Conservation (phyloP, 2,888 invertebrate species). For the Neoaliturus tenellus region DNA sequence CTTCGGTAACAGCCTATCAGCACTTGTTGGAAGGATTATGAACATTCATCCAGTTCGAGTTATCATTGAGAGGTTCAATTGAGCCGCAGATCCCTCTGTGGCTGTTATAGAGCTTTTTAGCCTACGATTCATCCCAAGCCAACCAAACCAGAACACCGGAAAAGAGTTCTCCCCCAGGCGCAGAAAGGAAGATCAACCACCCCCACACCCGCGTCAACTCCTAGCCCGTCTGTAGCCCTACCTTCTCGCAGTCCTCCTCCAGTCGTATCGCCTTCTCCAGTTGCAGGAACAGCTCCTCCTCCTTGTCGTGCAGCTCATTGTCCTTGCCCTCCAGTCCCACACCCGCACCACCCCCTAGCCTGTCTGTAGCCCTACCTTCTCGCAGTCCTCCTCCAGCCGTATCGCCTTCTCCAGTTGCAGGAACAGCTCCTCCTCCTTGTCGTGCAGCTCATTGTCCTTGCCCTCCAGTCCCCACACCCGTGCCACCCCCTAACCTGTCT, state of each 20-base stretch:
- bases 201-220: conserved; percentile 74
- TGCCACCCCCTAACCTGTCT: conserved; percentile 74
- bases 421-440: conserved; percentile 79
- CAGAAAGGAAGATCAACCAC: no score
- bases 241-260: conserved; percentile 77
- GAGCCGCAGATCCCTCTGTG: no score
- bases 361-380: no score
- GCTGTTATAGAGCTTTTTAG: no score
- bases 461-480: conserved; percentile 75
- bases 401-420: conserved; percentile 77
- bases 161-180: no score
- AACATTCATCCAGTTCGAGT: no score
- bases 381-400: conserved; percentile 77
- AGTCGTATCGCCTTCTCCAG: conserved; percentile 77
- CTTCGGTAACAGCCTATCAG: no score
- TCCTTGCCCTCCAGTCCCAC: conserved; percentile 77
- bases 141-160: no score
- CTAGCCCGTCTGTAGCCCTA: conserved; percentile 76
- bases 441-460: conserved; percentile 75
- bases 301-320: conserved; percentile 76
- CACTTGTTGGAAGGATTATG: no score
- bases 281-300: conserved; percentile 78
- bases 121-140: no score
- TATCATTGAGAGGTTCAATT: no score
- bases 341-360: conserved; percentile 74